Percentiles rank a stretch among this genome's conserved stretches.
These are phyloP conservation scores for Serranus cabrilla DNA, from an alignment of 2,797 vertebrate species.

Conservation along the genomic window DNA sequence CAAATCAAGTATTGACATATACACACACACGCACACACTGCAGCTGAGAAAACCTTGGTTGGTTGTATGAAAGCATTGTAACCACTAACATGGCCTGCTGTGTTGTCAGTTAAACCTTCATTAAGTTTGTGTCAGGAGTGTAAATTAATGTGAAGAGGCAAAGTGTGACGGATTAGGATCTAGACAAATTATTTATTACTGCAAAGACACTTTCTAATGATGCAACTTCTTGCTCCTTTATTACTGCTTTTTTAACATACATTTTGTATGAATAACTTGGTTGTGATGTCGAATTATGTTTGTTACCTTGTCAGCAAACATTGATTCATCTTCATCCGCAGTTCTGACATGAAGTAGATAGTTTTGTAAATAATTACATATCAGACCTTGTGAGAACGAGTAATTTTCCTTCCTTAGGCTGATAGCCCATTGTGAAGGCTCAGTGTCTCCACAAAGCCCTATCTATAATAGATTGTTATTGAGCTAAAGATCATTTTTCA, in stretches of 20 bases:
- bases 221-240: not conserved
- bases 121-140: slow-evolving; percentile 10
- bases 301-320: slow-evolving; percentile 12
- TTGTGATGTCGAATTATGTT: not conserved
- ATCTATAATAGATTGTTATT: slow-evolving; percentile 79
- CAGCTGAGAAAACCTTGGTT: slow-evolving; percentile 1
- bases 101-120: not conserved
- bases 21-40: slow-evolving; percentile 14
- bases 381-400: slow-evolving; percentile 11
- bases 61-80: slow-evolving; percentile 4
- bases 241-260: not conserved
- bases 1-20: slow-evolving; percentile 23
- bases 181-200: not conserved
- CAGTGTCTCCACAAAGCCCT: slow-evolving; percentile 35
- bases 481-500: slow-evolving; percentile 74
- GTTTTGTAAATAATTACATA: slow-evolving; percentile 19
- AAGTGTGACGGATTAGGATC: not conserved
- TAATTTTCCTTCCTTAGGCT: slow-evolving; percentile 19
- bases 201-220: not conserved
- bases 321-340: slow-evolving; percentile 13
- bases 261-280: not conserved
- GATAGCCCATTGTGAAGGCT: slow-evolving; percentile 42
- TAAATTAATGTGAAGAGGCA: not conserved
- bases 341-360: not conserved
- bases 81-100: not conserved